Conservation (phyloP, 2,797 vertebrate genomes). For the Eulemur rubriventer region DNA sequence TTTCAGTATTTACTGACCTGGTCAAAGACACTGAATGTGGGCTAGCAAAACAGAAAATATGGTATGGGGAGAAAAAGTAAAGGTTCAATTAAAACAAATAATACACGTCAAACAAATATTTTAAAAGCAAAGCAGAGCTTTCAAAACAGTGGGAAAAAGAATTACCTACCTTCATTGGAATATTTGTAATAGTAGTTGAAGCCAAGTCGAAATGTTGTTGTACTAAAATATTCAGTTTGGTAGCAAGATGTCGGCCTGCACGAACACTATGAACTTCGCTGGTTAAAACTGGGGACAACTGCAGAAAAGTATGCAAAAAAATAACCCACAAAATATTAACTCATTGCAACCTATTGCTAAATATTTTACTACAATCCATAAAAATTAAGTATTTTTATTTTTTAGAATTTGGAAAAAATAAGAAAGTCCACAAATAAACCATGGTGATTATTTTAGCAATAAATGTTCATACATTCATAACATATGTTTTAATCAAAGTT, state of each 20-base stretch:
- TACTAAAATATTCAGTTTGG: constrained; percentile 96
- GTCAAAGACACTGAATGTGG: constrained; percentile 99
- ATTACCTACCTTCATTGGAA: constrained; percentile 97
- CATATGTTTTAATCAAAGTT: not conserved
- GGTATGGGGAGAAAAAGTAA: constrained; percentile 95
- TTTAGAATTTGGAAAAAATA: not conserved
- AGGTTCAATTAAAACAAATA: constrained; percentile 89
- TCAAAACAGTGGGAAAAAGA: not conserved
- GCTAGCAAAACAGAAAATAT: constrained; percentile 99
- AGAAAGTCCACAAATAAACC: not conserved
- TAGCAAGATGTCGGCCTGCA: constrained; percentile 95
- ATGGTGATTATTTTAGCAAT: constrained; percentile 28
- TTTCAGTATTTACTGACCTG: constrained; percentile 95
- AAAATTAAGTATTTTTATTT: not conserved
- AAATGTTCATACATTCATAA: not conserved
- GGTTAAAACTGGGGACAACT: constrained; percentile 96
- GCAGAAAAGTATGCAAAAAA: constrained; percentile 42
- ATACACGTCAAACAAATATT: constrained; percentile 61
- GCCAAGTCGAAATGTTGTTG: constrained; percentile 99
- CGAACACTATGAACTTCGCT: constrained; percentile 99
- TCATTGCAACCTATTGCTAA: not conserved
- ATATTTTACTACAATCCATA: not conserved
- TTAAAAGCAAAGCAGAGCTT: constrained; percentile 68
- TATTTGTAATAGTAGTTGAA: constrained; percentile 99
- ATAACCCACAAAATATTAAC: not conserved